Percentiles rank a stretch among this genome's conserved stretches.
Conservation (phyloP, 2,888 invertebrate genomes). For the Nudaria mundana region DNA sequence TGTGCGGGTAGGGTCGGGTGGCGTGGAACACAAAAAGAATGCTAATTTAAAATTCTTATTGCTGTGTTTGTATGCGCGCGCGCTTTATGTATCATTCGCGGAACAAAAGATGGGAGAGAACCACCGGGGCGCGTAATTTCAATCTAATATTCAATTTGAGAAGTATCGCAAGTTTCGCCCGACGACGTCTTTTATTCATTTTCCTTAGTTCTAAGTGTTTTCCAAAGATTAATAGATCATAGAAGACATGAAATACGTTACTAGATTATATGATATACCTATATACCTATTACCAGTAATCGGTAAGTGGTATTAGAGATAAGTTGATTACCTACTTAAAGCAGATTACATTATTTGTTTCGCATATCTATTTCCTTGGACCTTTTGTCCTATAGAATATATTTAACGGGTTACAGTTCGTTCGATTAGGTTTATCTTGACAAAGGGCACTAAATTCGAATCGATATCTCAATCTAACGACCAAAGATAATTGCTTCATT, state of each 20-base stretch:
- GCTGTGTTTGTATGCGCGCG: constrained; percentile 77
- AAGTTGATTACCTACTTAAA: too few relatives aligned
- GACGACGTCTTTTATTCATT: constrained; percentile 72
- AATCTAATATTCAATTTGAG: constrained; percentile 80
- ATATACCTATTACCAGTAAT: too few relatives aligned
- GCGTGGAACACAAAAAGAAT: constrained; percentile 76
- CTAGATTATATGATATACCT: too few relatives aligned
- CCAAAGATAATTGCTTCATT: constrained; percentile 65
- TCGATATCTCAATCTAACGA: constrained; percentile 55
- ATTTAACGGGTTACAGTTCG: too few relatives aligned
- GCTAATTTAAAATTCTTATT: constrained; percentile 81
- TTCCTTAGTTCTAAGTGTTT: constrained; percentile 56
- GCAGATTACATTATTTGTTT: too few relatives aligned
- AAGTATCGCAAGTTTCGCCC: constrained; percentile 64
- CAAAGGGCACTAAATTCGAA: constrained; percentile 51
- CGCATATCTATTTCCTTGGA: too few relatives aligned
- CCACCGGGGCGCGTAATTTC: constrained; percentile 77
- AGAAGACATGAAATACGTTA: constrained; percentile 35
- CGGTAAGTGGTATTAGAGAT: too few relatives aligned
- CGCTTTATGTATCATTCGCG: constrained; percentile 76
- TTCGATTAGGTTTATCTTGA: constrained; percentile 32
- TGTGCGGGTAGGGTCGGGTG: constrained; percentile 64
- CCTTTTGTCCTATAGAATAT: too few relatives aligned
- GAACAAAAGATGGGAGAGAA: constrained; percentile 72
- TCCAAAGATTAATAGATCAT: constrained; percentile 54